Evolutionary conservation across 2,888 invertebrate species (phyloP).

Genomic region (Scelioninae gen. 2): DNA sequence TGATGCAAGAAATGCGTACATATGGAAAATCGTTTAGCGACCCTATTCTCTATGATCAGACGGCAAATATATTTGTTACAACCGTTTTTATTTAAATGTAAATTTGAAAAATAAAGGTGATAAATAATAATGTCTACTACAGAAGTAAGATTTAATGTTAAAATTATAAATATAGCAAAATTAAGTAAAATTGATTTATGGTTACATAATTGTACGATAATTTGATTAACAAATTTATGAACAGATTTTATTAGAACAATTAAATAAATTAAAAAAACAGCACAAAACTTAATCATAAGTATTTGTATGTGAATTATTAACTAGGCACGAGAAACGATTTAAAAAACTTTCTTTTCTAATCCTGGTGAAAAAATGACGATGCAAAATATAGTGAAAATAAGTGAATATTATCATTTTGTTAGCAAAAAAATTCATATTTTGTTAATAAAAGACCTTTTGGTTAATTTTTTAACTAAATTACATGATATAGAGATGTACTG

Average conservation of each 20-base stretch:
- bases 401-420: too few relatives aligned
- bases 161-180: neutral
- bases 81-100: constrained; percentile 45
- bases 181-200: constrained; percentile 3
- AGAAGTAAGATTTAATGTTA: constrained; percentile 4
- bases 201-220: neutral
- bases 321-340: constrained; percentile 8
- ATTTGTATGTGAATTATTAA: constrained; percentile 35
- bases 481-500: constrained; percentile 8
- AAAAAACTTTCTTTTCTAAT: constrained; percentile 15
- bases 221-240: constrained; percentile 2
- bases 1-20: constrained; percentile 11
- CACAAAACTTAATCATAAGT: constrained; percentile 38
- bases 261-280: constrained; percentile 10
- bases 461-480: neutral
- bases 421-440: too few relatives aligned
- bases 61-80: constrained; percentile 55
- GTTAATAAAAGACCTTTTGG: too few relatives aligned
- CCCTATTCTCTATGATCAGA: constrained; percentile 22
- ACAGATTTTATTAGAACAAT: neutral
- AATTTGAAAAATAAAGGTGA: neutral
- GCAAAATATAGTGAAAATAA: too few relatives aligned
- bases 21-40: constrained; percentile 55
- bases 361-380: constrained; percentile 40
- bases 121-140: constrained; percentile 5